phyloP scores from a whole-genome alignment of 2,888 invertebrate genomes.

The Brenthis ino region DNA sequence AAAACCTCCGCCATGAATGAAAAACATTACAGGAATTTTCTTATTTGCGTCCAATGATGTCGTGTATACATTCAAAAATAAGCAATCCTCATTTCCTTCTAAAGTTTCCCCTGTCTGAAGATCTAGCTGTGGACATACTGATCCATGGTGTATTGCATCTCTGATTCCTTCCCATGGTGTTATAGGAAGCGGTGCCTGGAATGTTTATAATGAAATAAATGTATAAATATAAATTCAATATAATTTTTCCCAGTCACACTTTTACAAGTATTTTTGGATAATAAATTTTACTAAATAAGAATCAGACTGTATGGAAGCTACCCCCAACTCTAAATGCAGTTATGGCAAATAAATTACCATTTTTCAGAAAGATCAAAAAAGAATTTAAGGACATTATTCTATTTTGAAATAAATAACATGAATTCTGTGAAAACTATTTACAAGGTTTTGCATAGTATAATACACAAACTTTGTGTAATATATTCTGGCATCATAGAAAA shows the following conservation, averaged over 20 bases:
- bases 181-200: slow-evolving; percentile 56
- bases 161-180: slow-evolving; percentile 53
- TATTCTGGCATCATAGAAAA: too few species aligned
- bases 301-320: too few species aligned
- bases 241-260: too few species aligned
- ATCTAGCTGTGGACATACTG: slow-evolving; percentile 56
- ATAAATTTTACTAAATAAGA: too few species aligned
- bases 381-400: too few species aligned
- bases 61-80: slow-evolving; percentile 59
- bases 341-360: too few species aligned
- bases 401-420: neutral
- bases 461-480: too few species aligned
- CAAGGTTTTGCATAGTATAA: neutral
- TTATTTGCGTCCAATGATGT: slow-evolving; percentile 42
- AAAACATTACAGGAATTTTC: slow-evolving; percentile 62
- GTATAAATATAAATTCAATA: neutral
- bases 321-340: too few species aligned
- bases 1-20: slow-evolving; percentile 61
- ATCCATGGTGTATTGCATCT: slow-evolving; percentile 54
- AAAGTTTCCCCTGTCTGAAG: slow-evolving; percentile 38
- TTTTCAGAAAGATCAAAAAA: too few species aligned
- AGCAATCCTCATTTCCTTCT: slow-evolving; percentile 56
- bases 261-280: too few species aligned
- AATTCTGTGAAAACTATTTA: neutral
- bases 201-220: slow-evolving; percentile 16